A percentile compares a stretch with the other conserved stretches of the same genome.
phyloP scores from a whole-genome alignment of 1,140 invertebrate species.

The Aporrectodea caliginosa region DNA sequence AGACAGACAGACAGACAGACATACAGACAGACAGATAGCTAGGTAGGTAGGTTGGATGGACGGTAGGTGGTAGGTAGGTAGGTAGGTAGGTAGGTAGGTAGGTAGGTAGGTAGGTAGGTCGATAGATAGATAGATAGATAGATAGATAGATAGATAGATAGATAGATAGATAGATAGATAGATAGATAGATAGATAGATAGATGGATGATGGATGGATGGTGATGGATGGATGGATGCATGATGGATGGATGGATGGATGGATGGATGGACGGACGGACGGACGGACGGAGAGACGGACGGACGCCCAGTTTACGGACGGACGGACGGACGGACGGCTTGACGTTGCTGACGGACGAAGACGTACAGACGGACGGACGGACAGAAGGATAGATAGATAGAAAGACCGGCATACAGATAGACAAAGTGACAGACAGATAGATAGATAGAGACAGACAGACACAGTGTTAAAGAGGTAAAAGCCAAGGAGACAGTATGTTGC shows the following conservation, averaged over 20 bases:
- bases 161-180: conserved; percentile 3
- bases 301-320: not conserved
- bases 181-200: conserved; percentile 3
- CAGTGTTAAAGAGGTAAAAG: too few relatives aligned
- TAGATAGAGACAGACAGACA: too few relatives aligned
- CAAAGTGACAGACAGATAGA: too few relatives aligned
- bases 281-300: too few relatives aligned
- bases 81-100: not conserved
- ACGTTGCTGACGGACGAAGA: too few relatives aligned
- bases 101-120: not conserved
- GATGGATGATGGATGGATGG: too few relatives aligned
- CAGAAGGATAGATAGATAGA: not conserved
- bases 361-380: not conserved
- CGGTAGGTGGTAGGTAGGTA: not conserved
- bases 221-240: too few relatives aligned
- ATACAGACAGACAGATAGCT: not conserved
- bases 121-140: conserved; percentile 3
- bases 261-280: not conserved
- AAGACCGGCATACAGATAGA: too few relatives aligned
- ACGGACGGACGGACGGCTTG: not conserved
- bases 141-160: conserved; percentile 3
- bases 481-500: too few relatives aligned
- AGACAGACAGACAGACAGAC: too few relatives aligned
- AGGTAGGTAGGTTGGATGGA: not conserved
- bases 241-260: not conserved